Percentiles rank a stretch among this genome's conserved stretches.
Conservation (phyloP, 2,113 vertebrate genomes). For the Callipepla squamata region DNA sequence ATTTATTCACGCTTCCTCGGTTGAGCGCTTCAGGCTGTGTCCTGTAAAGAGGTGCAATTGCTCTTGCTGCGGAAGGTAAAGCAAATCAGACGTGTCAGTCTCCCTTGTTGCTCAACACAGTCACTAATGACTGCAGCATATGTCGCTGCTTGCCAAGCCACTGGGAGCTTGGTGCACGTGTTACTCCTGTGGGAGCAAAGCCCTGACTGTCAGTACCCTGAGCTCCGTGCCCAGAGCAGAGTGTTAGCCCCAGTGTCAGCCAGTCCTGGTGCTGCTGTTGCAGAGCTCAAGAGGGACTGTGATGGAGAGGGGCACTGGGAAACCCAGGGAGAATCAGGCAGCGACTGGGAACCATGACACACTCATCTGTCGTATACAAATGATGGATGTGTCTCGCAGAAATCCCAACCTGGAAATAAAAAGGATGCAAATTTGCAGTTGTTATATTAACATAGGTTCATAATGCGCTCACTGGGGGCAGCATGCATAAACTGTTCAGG, state of each 20-base stretch:
- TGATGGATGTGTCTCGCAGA: not conserved
- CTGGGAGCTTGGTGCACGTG: conserved; percentile 53
- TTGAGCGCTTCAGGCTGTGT: not conserved
- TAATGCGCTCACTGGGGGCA: not conserved
- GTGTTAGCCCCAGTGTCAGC: not conserved
- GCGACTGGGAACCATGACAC: not conserved
- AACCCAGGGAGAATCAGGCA: not conserved
- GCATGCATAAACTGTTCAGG: not conserved
- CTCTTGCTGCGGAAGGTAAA: conserved; percentile 46
- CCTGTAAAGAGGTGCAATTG: not conserved
- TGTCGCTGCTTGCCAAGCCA: conserved; percentile 62
- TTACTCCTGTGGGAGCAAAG: conserved; percentile 44
- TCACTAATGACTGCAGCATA: conserved; percentile 69
- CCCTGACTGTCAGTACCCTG: not conserved
- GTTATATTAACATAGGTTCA: not conserved
- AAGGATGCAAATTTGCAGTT: not conserved
- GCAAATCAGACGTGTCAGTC: conserved; percentile 52
- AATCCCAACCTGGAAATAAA: not conserved
- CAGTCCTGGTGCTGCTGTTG: not conserved
- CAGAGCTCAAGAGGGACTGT: not conserved
- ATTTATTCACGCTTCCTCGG: fast-evolving
- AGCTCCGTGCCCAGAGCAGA: not conserved
- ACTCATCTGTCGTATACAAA: not conserved
- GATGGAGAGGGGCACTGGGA: not conserved
- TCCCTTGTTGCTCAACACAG: conserved; percentile 58